These are phyloP conservation scores for Istiophorus platypterus DNA, from an alignment of 2,113 vertebrate genomes.

Conservation along the genomic window DNA sequence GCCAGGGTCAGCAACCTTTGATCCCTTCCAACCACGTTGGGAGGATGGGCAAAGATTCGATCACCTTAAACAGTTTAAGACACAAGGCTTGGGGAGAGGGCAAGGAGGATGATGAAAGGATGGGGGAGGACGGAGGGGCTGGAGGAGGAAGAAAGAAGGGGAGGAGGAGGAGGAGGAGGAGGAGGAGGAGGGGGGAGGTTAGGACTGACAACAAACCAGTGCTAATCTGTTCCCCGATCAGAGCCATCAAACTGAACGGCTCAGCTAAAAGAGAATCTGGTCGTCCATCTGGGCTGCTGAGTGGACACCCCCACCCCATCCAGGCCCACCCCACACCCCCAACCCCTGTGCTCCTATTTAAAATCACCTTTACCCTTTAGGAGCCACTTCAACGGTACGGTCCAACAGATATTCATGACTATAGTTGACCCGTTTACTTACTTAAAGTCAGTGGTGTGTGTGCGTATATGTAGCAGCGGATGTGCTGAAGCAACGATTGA, in stretches of 20 bases:
- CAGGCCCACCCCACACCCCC: neutral
- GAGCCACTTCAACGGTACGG: neutral
- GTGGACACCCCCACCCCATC: too few species aligned
- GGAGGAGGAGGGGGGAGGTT: slow-evolving; percentile 50
- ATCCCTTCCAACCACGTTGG: slow-evolving; percentile 73
- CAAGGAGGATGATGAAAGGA: slow-evolving; percentile 62
- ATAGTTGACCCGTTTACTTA: neutral
- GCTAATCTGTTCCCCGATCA: slow-evolving; percentile 81
- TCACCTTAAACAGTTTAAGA: slow-evolving; percentile 85
- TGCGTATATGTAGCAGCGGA: neutral
- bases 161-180: slow-evolving; percentile 41
- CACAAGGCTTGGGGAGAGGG: slow-evolving; percentile 68
- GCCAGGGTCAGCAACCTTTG: slow-evolving; percentile 79
- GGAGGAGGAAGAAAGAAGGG: slow-evolving; percentile 45
- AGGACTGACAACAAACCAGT: slow-evolving; percentile 64
- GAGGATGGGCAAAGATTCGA: slow-evolving; percentile 80
- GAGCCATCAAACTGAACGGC: slow-evolving; percentile 70
- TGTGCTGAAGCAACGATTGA: neutral
- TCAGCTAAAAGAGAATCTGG: slow-evolving; percentile 58
- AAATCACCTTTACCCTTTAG: slow-evolving; percentile 38
- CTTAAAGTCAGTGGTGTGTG: neutral
- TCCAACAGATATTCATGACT: slow-evolving; percentile 17
- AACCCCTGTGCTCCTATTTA: slow-evolving; percentile 9
- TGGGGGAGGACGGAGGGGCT: slow-evolving; percentile 43
- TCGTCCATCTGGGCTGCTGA: slow-evolving; percentile 72